Conservation (phyloP, 2,888 invertebrate genomes). For the Rotaria socialis region DNA sequence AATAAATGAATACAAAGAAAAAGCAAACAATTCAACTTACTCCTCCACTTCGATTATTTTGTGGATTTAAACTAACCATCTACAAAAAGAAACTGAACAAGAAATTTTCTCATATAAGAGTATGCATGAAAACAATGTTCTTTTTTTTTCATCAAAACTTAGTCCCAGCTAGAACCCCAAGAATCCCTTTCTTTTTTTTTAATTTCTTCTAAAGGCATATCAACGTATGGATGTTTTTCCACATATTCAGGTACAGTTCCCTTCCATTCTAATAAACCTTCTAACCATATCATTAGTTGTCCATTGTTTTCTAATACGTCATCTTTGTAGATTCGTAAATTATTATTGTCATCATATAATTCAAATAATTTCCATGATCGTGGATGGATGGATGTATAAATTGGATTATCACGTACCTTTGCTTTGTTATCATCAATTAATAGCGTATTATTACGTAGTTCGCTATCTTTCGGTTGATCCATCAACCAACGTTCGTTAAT, state of each 20-base stretch:
- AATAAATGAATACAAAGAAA: background rate
- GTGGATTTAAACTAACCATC: constrained; percentile 21
- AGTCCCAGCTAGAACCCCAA: background rate
- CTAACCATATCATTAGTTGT: background rate
- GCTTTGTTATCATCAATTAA: constrained; percentile 15
- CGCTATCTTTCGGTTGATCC: background rate
- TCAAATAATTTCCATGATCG: constrained; percentile 31
- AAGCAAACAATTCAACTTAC: background rate
- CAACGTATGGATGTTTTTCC: background rate
- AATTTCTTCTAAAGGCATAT: constrained; percentile 13
- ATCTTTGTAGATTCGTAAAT: background rate
- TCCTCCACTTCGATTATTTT: background rate
- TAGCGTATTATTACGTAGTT: background rate
- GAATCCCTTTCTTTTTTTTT: background rate
- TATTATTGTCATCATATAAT: background rate
- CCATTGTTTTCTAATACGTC: background rate
- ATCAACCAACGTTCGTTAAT: background rate
- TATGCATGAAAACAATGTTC: too few relatives aligned
- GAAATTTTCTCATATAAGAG: background rate
- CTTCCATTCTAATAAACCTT: background rate
- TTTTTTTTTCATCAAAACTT: background rate
- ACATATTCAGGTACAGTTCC: background rate
- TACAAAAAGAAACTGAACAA: background rate
- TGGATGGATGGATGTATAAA: constrained; percentile 2
- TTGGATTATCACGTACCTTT: constrained; percentile 17